phyloP scores from a whole-genome alignment of 2,797 vertebrate species.

The Premnoplex brunnescens region DNA sequence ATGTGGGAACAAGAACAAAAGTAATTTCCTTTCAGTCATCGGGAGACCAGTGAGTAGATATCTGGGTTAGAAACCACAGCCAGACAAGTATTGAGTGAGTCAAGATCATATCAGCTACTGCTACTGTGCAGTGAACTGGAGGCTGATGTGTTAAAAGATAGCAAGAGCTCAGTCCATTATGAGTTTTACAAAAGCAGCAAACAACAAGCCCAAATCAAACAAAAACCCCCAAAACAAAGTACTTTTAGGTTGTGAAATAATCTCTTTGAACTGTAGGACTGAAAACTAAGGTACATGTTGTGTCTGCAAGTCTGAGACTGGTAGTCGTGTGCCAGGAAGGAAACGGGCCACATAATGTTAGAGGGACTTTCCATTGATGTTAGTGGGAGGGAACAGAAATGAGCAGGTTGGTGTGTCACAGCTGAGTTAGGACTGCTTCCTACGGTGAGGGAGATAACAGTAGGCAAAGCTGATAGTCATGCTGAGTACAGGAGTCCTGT shows the following conservation, averaged over 20 bases:
- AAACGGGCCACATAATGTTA: background rate
- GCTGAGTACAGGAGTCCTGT: background rate
- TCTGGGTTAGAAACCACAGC: background rate
- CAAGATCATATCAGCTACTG: background rate
- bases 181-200: background rate
- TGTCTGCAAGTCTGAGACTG: background rate
- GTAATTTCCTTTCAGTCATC: background rate
- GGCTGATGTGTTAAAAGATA: background rate
- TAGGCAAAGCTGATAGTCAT: background rate
- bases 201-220: background rate
- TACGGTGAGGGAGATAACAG: background rate
- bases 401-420: background rate
- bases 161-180: background rate
- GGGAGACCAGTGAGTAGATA: background rate
- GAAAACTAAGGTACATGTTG: background rate
- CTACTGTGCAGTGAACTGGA: background rate
- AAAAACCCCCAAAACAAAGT: background rate
- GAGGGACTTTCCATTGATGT: background rate
- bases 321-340: background rate
- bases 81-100: background rate
- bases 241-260: background rate
- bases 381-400: background rate
- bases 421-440: background rate
- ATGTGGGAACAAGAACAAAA: background rate
- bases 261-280: background rate